Evolutionary conservation across 2,888 invertebrate genomes (phyloP).

Genomic region (Acrobasis consociella): DNA sequence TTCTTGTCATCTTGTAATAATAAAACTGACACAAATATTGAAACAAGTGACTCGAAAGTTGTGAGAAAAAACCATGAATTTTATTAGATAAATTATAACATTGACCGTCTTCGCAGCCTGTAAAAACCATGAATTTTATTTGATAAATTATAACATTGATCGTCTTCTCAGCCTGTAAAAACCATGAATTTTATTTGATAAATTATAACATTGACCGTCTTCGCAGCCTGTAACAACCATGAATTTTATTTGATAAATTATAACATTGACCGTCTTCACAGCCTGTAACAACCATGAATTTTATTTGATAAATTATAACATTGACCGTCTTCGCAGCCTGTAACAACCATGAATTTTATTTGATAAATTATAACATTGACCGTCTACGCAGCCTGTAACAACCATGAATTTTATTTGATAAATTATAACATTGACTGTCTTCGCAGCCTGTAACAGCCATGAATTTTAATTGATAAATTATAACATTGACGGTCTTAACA

Average conservation of each 20-base stretch:
- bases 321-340: conserved; percentile 33
- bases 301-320: background rate
- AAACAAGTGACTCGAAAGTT: no score
- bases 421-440: background rate
- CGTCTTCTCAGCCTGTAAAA: conserved; percentile 36
- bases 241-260: no score
- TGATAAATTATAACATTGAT: background rate
- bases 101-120: conserved; percentile 33
- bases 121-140: no score
- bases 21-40: no score
- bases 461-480: no score
- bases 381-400: conserved; percentile 36
- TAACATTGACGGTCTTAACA: conserved; percentile 25
- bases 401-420: no score
- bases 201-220: background rate
- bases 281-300: no score
- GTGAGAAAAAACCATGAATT: no score
- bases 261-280: conserved; percentile 25
- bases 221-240: no score
- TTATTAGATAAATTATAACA: background rate
- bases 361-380: background rate
- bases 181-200: no score
- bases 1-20: no score
- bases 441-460: conserved; percentile 37
- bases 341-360: no score